Evolutionary conservation across 2,797 vertebrate genomes (phyloP), one percentile per base, ranked within the genome.

Genomic region (Cyprinodon diabolis): DNA sequence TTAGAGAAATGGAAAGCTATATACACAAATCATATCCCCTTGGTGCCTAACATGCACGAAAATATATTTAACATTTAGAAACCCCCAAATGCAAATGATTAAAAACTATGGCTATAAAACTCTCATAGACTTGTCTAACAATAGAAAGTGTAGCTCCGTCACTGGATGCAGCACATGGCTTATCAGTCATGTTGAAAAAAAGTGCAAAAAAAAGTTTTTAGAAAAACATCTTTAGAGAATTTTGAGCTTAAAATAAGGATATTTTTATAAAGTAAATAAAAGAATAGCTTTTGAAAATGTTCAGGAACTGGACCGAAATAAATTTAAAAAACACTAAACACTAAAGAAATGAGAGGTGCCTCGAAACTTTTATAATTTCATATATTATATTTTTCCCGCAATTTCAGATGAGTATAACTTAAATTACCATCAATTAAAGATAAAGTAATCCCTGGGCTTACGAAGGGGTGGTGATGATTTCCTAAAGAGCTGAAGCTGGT

Each of bases 401-500:
- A 23, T 17, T 49, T 40, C 30, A 52, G 47, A 58, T 43, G 7
- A 43, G 0, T 43, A 43, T 43, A 43, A 43, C 7, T 43, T 43
- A 43, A 8, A 43, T 40, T 71, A 23, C 62, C 40, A 6, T 52
- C 4, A 4, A 14, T 12, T n/a, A 13, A 12, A 2, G n/a, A 43
- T 25, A 13, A 11, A 62, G 63, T 52, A 47, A 30, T 60, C 45
- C 47, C 23, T 15, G 25, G 45, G 9, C 60, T 49, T 19, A 52
- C 37, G 43, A 37, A 43, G 35, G 8, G 1, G 47, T 48, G 69
- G 6, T 14, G 74, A 80, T 68, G 81, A 80, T 72, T 79, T 57
- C 68, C 72, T 45, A 72, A 74, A 63, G 85, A 82, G 83, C 81
- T 47, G 76, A 73, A 81, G 81, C 76, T 51, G 12, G 55, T 48